Base-by-base conservation (phyloP, 2,113 vertebrate species). In the Cathartes aura region DNA sequence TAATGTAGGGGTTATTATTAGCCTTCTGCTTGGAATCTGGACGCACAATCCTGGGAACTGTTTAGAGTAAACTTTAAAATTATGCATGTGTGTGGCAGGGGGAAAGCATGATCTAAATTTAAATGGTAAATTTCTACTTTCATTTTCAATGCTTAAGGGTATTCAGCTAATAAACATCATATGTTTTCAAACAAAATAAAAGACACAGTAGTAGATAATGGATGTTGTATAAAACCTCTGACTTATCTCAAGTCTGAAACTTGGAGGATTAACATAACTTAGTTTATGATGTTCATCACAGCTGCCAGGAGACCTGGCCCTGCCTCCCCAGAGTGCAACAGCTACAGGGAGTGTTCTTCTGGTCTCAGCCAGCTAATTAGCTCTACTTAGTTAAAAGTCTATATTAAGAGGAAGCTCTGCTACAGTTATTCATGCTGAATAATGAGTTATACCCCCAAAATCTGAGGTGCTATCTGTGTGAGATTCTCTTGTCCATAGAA, bases 61-160 rank as follows among this genome's bases (percentile, higher is more conserved):
- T 36, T 89, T 62, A 82, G 91, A 91, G 66, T 85, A 73, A 91
- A 93, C 66, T 89, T 94, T 45, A 87, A 87, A 87, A 94, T 91
- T 59, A 32, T 82, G 67, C 56, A 36, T 78, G 71, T 68, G 58
- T 94, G 89, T 81, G 92, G 64, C 55, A 45, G 29, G 68, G 8
- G 15, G 15, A 17, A 85, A 91, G 58, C 66, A 90, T 23, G 74
- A 50, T 92, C 94, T 95, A 94, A 96, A 97, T 94, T 82, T 95
- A 96, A 95, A 85, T 70, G n/a, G 73, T 67, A 59, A 93, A 96
- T 56, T 96, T 94, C 82, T 95, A 80, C 86, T 95, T 96, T 90
- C 58, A 34, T 93, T 95, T 91, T 91, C 87, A 94, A 10, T 50
- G 62, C 32, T 73, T 87, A 36, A 85, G 71, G 70, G 66, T 48